phyloP scores from a whole-genome alignment of 2,888 invertebrate species.

The Leptinotarsa peninsularis region DNA sequence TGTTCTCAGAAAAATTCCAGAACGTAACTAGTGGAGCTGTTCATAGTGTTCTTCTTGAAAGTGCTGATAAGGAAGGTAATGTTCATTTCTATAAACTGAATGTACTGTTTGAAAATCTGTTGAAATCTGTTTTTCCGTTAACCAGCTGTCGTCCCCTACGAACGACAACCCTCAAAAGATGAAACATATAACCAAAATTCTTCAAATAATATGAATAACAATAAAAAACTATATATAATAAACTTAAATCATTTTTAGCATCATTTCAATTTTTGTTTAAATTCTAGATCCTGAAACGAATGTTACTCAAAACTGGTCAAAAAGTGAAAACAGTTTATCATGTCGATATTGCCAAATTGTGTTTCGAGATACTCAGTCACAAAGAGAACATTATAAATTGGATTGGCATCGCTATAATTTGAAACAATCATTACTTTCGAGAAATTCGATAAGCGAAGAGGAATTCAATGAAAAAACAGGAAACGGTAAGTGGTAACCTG shows the following conservation, averaged over 20 bases:
- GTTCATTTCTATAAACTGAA: not conserved
- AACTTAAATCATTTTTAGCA: not conserved
- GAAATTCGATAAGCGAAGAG: conserved; percentile 70
- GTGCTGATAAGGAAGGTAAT: conserved; percentile 41
- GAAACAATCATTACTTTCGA: conserved; percentile 76
- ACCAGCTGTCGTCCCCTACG: too few species aligned
- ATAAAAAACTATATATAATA: too few species aligned
- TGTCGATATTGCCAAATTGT: conserved; percentile 70
- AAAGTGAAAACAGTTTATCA: conserved; percentile 55
- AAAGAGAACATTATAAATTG: conserved; percentile 82
- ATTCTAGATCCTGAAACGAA: conserved; percentile 33
- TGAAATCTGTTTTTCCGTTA: too few species aligned
- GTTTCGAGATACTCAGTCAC: conserved; percentile 72
- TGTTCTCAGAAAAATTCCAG: conserved; percentile 58
- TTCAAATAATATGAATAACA: too few species aligned
- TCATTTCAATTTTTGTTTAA: not conserved
- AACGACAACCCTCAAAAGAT: too few species aligned
- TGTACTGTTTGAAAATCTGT: too few species aligned
- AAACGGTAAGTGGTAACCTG: conserved; percentile 49
- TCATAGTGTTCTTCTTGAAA: conserved; percentile 53
- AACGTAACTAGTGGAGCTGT: conserved; percentile 53
- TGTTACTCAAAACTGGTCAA: conserved; percentile 36
- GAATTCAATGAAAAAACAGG: conserved; percentile 70
- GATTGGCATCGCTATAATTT: conserved; percentile 90
- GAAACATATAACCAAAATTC: too few species aligned